These are phyloP conservation scores for Drosophila crucigera DNA, from an alignment of 2,888 invertebrate species.

Conservation along the genomic window DNA sequence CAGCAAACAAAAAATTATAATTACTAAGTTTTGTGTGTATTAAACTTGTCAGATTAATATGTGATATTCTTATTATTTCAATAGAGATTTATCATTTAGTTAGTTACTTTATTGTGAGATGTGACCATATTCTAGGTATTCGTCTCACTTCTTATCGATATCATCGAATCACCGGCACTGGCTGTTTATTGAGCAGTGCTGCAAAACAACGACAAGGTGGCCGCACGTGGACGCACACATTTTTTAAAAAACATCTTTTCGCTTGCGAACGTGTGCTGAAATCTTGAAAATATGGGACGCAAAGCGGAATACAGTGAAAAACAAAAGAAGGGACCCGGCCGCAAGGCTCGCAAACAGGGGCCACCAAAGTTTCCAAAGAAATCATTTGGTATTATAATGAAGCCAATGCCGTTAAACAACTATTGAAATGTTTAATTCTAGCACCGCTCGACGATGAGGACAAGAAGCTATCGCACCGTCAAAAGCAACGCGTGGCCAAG, in stretches of 20 bases:
- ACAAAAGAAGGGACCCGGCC: conserved; percentile 93
- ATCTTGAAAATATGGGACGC: conserved; percentile 89
- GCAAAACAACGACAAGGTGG: background rate
- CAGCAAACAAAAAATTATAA: no score
- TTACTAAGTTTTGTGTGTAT: background rate
- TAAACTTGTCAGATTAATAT: no score
- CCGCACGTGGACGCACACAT: conserved; percentile 54
- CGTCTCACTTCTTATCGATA: conserved; percentile 11
- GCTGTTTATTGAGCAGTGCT: conserved; percentile 28
- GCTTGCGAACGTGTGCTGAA: conserved; percentile 14
- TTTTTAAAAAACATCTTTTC: conserved; percentile 36
- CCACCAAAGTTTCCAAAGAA: conserved; percentile 88
- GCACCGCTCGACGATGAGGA: conserved; percentile 86
- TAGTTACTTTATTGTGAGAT: background rate
- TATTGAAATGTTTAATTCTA: conserved; percentile 40
- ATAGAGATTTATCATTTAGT: background rate
- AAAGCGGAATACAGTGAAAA: conserved; percentile 93
- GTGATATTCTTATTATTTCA: background rate
- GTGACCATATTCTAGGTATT: no score
- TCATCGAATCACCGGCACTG: background rate
- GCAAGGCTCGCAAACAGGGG: conserved; percentile 94
- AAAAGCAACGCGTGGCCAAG: conserved; percentile 89
- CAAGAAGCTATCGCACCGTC: conserved; percentile 89
- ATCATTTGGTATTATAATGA: conserved; percentile 77
- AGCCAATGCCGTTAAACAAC: background rate